phyloP scores from a whole-genome alignment of 2,113 vertebrate species.

The Psittacula cyanocephala region DNA sequence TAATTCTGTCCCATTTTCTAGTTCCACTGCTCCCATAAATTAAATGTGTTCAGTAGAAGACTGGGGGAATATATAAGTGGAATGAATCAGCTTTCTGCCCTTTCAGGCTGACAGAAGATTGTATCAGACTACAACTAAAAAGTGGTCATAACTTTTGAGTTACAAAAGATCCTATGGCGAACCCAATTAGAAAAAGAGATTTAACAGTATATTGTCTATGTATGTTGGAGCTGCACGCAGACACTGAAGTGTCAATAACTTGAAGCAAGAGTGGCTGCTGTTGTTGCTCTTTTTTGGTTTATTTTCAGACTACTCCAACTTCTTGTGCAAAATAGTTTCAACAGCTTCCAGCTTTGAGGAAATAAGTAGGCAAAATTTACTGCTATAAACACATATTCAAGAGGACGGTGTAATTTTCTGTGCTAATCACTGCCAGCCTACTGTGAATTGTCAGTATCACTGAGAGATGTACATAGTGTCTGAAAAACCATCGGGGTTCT shows the following conservation, averaged over 20 bases:
- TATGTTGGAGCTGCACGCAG: background rate
- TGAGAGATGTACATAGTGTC: background rate
- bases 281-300: background rate
- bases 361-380: background rate
- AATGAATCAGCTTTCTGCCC: background rate
- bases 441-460: background rate
- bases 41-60: background rate
- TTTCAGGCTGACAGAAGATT: background rate
- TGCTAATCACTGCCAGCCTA: background rate
- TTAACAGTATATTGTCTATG: background rate
- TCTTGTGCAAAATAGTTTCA: background rate
- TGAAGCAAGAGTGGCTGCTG: background rate
- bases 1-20: slow-evolving; percentile 32
- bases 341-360: background rate
- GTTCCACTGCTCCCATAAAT: slow-evolving; percentile 6
- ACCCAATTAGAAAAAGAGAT: background rate
- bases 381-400: background rate
- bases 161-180: background rate
- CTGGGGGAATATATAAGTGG: background rate
- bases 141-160: background rate
- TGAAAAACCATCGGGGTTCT: background rate
- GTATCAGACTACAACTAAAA: background rate
- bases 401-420: background rate
- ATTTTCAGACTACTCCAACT: background rate
- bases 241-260: background rate